A percentile compares a stretch with the other conserved stretches of the same genome.
Evolutionary conservation across 1,140 invertebrate species (phyloP).

Genomic region (Papilio glaucus): DNA sequence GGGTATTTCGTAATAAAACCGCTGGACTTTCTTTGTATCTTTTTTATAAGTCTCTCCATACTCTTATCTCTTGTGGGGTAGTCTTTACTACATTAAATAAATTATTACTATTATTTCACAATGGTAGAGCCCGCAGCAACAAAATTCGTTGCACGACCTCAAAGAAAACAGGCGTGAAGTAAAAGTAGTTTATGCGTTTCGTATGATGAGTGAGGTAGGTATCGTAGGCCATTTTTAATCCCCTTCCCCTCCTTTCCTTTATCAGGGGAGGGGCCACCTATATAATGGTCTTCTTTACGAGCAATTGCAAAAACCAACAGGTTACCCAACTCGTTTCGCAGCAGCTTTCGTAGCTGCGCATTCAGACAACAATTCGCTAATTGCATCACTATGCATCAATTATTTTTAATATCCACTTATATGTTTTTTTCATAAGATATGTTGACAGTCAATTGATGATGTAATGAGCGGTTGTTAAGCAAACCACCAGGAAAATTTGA

Average conservation of each 20-base stretch:
- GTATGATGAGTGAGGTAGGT: too few relatives aligned
- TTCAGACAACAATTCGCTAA: not conserved
- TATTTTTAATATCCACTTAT: not conserved
- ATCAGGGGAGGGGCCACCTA: not conserved
- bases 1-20: not conserved
- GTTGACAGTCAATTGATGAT: not conserved
- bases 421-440: not conserved
- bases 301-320: slow-evolving; percentile 7
- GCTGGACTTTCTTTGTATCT: too few relatives aligned
- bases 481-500: not conserved
- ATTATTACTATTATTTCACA: too few relatives aligned
- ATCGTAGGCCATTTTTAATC: too few relatives aligned
- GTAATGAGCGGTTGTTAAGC: not conserved
- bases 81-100: too few relatives aligned
- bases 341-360: not conserved
- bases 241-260: too few relatives aligned
- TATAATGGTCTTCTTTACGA: not conserved
- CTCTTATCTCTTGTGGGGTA: too few relatives aligned
- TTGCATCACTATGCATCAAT: slow-evolving; percentile 15
- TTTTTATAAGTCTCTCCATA: too few relatives aligned
- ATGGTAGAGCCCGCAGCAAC: too few relatives aligned
- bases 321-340: not conserved
- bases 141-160: too few relatives aligned
- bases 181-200: too few relatives aligned
- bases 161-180: too few relatives aligned